These are phyloP conservation scores for Spatulosminthurus flaviceps DNA, from an alignment of 2,888 invertebrate genomes.

Conservation along the genomic window DNA sequence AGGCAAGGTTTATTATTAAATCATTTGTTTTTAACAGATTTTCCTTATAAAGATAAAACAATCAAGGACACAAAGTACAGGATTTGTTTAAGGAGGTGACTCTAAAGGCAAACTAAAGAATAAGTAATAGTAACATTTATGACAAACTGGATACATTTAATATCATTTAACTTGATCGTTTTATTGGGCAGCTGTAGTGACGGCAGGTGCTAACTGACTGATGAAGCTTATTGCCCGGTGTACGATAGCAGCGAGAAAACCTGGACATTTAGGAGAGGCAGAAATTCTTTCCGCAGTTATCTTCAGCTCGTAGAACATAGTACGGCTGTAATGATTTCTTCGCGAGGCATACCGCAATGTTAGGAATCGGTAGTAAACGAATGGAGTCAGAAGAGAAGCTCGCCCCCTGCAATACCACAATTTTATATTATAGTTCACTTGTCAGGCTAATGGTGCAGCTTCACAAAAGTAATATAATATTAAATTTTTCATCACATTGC, in stretches of 20 bases:
- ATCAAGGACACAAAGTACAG: no score
- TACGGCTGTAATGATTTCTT: slow-evolving; percentile 95
- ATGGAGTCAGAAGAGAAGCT: slow-evolving; percentile 89
- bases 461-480: neutral
- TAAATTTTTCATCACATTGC: no score
- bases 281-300: slow-evolving; percentile 76
- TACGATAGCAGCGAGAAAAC: slow-evolving; percentile 72
- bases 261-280: slow-evolving; percentile 76
- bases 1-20: no score
- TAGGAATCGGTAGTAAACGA: slow-evolving; percentile 97
- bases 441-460: no score
- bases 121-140: slow-evolving; percentile 2
- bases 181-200: slow-evolving; percentile 60
- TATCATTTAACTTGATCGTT: slow-evolving; percentile 2
- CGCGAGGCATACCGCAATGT: slow-evolving; percentile 90
- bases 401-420: slow-evolving; percentile 79
- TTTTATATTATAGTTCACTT: no score
- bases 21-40: no score
- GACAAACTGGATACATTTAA: neutral
- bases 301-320: slow-evolving; percentile 88
- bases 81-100: no score
- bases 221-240: slow-evolving; percentile 75
- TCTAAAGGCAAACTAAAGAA: neutral
- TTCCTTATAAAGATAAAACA: no score
- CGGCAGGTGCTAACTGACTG: slow-evolving; percentile 79